Percentiles rank a stretch among this genome's conserved stretches.
phyloP scores from a whole-genome alignment of 2,888 invertebrate genomes.

The Apantesis nais region DNA sequence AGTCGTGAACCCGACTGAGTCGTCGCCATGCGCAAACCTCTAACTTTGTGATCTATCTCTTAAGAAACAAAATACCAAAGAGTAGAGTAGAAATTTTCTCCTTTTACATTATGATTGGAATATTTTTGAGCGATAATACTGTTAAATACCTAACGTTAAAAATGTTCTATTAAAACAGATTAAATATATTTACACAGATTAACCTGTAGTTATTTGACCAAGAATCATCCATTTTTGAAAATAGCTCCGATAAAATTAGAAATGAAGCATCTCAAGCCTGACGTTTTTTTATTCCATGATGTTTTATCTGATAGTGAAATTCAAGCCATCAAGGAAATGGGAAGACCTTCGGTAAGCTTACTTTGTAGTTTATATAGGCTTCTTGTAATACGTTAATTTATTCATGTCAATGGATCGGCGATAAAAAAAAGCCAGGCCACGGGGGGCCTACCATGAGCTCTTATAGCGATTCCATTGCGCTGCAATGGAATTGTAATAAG shows the following conservation, averaged over 20 bases:
- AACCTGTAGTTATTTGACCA: slow-evolving; percentile 90
- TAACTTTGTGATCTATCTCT: too few relatives aligned
- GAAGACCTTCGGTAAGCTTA: slow-evolving; percentile 91
- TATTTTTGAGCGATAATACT: not conserved
- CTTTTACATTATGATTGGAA: too few relatives aligned
- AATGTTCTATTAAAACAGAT: not conserved
- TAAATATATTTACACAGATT: slow-evolving; percentile 69
- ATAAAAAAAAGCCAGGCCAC: too few relatives aligned
- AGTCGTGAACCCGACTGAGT: too few relatives aligned
- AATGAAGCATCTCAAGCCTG: slow-evolving; percentile 92
- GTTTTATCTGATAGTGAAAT: slow-evolving; percentile 96
- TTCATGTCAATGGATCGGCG: too few relatives aligned
- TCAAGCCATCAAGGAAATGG: slow-evolving; percentile 92
- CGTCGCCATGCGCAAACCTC: too few relatives aligned
- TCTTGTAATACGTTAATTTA: too few relatives aligned
- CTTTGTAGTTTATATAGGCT: not conserved
- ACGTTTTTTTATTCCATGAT: slow-evolving; percentile 94
- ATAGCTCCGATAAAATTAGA: slow-evolving; percentile 93
- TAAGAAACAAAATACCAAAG: too few relatives aligned
- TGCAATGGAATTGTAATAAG: too few relatives aligned
- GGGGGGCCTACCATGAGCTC: too few relatives aligned
- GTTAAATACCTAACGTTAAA: not conserved
- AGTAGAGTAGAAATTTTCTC: too few relatives aligned
- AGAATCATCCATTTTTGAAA: slow-evolving; percentile 90
- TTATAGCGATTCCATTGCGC: too few relatives aligned